phyloP scores from a whole-genome alignment of 2,797 vertebrate genomes.

The Bufotes viridis region DNA sequence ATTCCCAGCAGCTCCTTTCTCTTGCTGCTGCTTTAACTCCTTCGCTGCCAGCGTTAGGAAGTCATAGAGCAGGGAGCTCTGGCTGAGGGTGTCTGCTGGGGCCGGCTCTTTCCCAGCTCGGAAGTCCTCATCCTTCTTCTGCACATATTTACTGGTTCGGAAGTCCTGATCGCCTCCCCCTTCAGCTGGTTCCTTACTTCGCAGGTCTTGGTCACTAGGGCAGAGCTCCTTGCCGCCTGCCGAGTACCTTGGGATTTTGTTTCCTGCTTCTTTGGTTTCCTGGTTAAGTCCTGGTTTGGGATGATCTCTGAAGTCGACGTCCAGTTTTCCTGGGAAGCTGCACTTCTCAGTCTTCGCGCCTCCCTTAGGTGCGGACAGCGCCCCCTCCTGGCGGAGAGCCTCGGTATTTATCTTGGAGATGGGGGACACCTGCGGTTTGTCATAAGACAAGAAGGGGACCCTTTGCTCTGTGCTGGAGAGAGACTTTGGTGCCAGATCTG shows the following conservation, averaged over 20 bases:
- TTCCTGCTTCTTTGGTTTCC: not conserved
- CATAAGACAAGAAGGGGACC: conserved; percentile 23
- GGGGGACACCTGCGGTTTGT: not conserved
- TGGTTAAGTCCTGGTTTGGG: not conserved
- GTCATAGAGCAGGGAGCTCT: conserved; percentile 70
- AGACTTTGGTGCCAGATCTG: not conserved
- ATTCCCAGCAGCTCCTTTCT: conserved; percentile 73
- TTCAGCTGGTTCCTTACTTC: conserved; percentile 5
- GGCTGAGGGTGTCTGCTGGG: conserved; percentile 75
- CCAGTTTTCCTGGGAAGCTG: conserved; percentile 11
- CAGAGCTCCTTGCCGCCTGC: not conserved
- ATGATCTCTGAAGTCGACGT: conserved; percentile 42
- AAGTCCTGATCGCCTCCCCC: conserved; percentile 13
- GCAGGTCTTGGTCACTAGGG: conserved; percentile 44
- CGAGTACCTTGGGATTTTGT: not conserved
- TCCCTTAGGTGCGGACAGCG: not conserved
- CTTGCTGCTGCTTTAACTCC: conserved; percentile 62
- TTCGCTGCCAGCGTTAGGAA: conserved; percentile 67
- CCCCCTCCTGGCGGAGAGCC: not conserved
- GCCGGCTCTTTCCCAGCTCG: conserved; percentile 80
- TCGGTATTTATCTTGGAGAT: not conserved
- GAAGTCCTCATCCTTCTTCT: conserved; percentile 80
- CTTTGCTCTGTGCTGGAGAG: not conserved
- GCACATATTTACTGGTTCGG: conserved; percentile 54
- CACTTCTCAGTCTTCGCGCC: not conserved